Evolutionary conservation across 2,113 vertebrate genomes (phyloP), one percentile per base, ranked within the genome.

Genomic region (Sorex araneus): DNA sequence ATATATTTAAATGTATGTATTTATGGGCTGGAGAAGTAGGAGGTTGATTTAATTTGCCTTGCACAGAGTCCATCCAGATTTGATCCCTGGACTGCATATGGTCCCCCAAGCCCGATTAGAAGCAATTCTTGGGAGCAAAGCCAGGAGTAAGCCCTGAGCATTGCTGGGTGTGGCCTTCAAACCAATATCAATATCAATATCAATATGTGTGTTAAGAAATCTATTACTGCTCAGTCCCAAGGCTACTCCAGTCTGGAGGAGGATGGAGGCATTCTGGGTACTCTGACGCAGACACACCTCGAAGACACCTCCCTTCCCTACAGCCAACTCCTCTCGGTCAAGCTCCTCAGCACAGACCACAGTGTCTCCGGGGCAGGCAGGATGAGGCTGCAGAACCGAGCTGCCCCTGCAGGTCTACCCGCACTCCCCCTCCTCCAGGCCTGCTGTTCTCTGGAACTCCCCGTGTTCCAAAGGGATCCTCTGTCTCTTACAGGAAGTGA

Each of bases 391-490:
- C 8, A 30, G 40, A 47, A 28, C 47, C 47, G 7, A 85, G 28
- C 1, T 84, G 6, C 8, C 32, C 36, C n/a, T 45, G 3, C 43
- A 63, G 77, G 11, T 66, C 32, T 30, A 82, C 30, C 47, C 34
- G 47, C 66, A 47, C 27, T 81, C 89, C 57, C 50, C 47, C 84
- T 78, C 18, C 67, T 43, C 16, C 30, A 67, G 1, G 5, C 0
- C 2, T 8, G 27, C n/a, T 74, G 30, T 93, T 81, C 87, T 70
- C 76, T 87, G 80, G 28, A 94, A 91, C 9, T 81, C 66, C n/a
- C 3, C n/a, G 19, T 13, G 23, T 50, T 40, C 34, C 66, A 82
- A 87, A 47, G 18, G 60, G 45, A 27, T 23, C 34, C 19, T 34
- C 25, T 89, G 36, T 40, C 69, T 87, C 34, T 77, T 54, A 60